phyloP scores from a whole-genome alignment of 2,797 vertebrate species.

The Acrocephalus scirpaceus region DNA sequence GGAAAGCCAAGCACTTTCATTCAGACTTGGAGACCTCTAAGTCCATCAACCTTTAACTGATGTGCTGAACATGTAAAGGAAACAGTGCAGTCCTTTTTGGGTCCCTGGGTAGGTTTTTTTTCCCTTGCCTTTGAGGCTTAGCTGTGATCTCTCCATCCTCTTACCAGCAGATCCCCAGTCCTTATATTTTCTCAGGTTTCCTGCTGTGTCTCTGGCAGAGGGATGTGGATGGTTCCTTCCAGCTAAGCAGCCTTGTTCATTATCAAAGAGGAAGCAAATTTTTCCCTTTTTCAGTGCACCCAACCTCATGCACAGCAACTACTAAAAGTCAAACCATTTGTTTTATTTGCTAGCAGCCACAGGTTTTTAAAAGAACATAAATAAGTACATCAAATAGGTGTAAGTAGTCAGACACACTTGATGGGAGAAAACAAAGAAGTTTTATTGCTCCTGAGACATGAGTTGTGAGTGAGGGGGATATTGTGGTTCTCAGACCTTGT shows the following conservation, averaged over 20 bases:
- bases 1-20: background rate
- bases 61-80: background rate
- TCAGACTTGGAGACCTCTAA: background rate
- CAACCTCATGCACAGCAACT: background rate
- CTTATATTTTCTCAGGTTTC: background rate
- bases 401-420: background rate
- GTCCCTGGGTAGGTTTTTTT: background rate
- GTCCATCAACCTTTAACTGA: background rate
- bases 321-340: background rate
- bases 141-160: background rate
- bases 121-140: background rate
- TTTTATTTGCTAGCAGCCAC: background rate
- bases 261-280: background rate
- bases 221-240: background rate
- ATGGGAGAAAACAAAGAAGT: background rate
- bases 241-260: background rate
- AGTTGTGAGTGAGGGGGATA: background rate
- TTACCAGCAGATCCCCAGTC: background rate
- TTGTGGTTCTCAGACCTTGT: background rate
- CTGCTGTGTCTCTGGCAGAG: background rate
- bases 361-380: background rate
- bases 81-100: background rate
- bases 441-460: background rate
- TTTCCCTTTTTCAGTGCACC: background rate
- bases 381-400: background rate